These are phyloP conservation scores for Tetranychus cinnabarinus DNA, from an alignment of 1,140 invertebrate species.

Conservation along the genomic window DNA sequence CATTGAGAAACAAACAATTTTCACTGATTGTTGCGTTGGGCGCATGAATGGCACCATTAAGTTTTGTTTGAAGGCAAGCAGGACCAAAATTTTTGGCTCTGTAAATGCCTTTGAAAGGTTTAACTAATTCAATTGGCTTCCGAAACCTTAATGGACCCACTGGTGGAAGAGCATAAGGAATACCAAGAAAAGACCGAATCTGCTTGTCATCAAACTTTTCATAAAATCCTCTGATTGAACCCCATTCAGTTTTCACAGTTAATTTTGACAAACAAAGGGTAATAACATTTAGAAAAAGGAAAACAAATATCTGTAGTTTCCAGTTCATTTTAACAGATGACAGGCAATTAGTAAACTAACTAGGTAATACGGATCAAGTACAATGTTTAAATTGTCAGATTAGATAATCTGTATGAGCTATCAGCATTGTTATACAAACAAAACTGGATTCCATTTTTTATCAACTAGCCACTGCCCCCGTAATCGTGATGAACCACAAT, in stretches of 20 bases:
- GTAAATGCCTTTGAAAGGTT: background rate
- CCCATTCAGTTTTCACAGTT: background rate
- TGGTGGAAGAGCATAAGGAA: conserved; percentile 79
- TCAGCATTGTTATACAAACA: too few species aligned
- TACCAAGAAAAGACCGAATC: conserved; percentile 67
- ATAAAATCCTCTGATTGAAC: background rate
- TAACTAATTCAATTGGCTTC: conserved; percentile 43
- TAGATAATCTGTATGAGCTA: too few species aligned
- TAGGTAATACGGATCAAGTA: too few species aligned
- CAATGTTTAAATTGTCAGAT: too few species aligned
- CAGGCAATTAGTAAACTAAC: too few species aligned
- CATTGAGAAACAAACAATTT: conserved; percentile 81
- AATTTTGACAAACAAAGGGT: too few species aligned
- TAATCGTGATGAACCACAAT: too few species aligned
- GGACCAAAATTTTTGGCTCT: background rate
- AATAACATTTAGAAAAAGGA: too few species aligned
- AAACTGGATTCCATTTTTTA: too few species aligned
- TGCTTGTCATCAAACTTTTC: conserved; percentile 25
- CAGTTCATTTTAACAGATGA: too few species aligned
- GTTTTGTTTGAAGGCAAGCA: background rate
- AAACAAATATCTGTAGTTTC: too few species aligned
- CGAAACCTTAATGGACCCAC: conserved; percentile 50
- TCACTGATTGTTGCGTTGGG: conserved; percentile 25
- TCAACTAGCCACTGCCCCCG: too few species aligned
- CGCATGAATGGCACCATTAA: background rate